Evolutionary conservation across 2,113 vertebrate species (phyloP).

Genomic region (Perccottus glenii): DNA sequence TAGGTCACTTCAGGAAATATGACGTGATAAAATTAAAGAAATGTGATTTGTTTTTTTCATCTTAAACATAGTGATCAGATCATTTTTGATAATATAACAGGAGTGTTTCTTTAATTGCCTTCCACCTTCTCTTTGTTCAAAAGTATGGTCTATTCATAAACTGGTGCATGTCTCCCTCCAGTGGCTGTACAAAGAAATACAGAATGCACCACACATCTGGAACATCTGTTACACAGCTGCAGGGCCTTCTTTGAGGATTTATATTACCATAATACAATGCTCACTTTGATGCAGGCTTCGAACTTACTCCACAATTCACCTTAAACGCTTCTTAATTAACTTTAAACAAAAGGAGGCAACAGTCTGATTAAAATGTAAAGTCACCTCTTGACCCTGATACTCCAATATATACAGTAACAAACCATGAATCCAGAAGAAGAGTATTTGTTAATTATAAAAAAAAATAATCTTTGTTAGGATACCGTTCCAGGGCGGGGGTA

Average conservation of each 20-base stretch:
- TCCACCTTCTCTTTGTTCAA: not conserved
- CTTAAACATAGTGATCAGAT: too few relatives aligned
- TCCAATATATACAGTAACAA: constrained; percentile 22
- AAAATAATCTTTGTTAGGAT: not conserved
- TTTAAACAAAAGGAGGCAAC: constrained; percentile 28
- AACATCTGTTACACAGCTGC: constrained; percentile 31
- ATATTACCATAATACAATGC: constrained; percentile 1
- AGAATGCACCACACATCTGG: constrained; percentile 21
- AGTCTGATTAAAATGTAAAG: constrained; percentile 40
- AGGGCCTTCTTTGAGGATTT: not conserved
- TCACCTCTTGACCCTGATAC: constrained; percentile 14
- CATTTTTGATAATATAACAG: not conserved
- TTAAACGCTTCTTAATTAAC: constrained; percentile 27
- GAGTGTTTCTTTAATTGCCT: not conserved
- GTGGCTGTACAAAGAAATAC: constrained; percentile 40
- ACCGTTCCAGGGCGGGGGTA: constrained; percentile 95
- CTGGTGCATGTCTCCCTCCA: constrained; percentile 65
- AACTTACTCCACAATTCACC: not conserved
- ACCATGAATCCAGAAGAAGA: not conserved
- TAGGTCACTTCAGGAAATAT: too few relatives aligned
- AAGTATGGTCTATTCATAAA: not conserved
- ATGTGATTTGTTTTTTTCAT: too few relatives aligned
- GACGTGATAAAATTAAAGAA: too few relatives aligned
- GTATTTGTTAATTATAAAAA: not conserved
- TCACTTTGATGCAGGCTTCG: constrained; percentile 23